Base-by-base conservation (phyloP, 2,113 vertebrate species). In the Cyanocitta stelleri region DNA sequence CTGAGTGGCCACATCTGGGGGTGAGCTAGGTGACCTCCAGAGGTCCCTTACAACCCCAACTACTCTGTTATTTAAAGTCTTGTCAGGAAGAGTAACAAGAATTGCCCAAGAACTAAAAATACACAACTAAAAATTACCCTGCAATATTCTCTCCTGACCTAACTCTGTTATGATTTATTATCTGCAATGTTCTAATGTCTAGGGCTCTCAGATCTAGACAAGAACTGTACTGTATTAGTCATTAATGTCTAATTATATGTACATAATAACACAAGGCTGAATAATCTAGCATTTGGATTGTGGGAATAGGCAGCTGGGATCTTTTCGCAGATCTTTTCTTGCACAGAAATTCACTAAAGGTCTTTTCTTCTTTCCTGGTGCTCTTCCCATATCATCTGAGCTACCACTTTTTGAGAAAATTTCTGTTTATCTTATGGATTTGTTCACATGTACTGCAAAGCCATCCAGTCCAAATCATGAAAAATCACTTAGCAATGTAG, bases 1-100 rank as follows among this genome's bases (percentile, higher is more conserved):
- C 51, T 51, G 43, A 52, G 26, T 2, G 0, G 46, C 5, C 1
- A 1, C 14, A 5, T 72, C 12, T 51, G 9, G 5, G 2, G 2
- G 19, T 55, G 35, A 35, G 63, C 14, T 18, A 72, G 27, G 11
- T 54, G 27, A 35, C 12, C 33, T 79, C 21, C 35, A 79, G 46
- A 86, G 3, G 23, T 77, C 11, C 15, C 29, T 75, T 62, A 17
- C 33, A 76, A 13, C 41, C 33, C 72, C 27, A 78, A 9, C 8
- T 18, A 21, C 17, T 74, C 44, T 44, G 11, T 35, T 51, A 23
- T 48, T 78, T 49, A 76, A 85, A 87, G 27, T 54, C 13, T 52
- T 90, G 12, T 64, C 13, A 66, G 43, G 10, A 37, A 64, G 22
- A 51, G 22, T 7, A 41, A 76, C 9, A 61, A 71, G 20, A 79